These are phyloP conservation scores for Drosophila ficusphila DNA, from an alignment of 1,140 invertebrate genomes.

Conservation along the genomic window DNA sequence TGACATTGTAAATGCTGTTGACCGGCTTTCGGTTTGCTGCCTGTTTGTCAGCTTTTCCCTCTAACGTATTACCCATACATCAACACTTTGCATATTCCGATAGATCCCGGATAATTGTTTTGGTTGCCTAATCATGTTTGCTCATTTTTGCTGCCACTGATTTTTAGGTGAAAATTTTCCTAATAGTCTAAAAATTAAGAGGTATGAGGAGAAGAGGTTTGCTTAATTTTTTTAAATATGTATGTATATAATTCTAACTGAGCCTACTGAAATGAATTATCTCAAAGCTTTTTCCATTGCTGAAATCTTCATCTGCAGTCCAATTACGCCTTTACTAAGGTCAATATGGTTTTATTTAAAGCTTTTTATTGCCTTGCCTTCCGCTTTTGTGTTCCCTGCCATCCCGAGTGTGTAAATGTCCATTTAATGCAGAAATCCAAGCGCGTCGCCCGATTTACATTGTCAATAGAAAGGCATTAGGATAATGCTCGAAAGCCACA, in stretches of 20 bases:
- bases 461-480: slow-evolving; percentile 74
- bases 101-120: slow-evolving; percentile 59
- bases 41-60: slow-evolving; percentile 4
- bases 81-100: slow-evolving; percentile 31
- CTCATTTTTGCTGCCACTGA: slow-evolving; percentile 1
- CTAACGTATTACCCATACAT: background rate
- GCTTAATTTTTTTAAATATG: background rate
- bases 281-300: no score
- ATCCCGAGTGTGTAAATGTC: slow-evolving; percentile 33
- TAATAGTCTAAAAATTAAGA: background rate
- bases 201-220: no score
- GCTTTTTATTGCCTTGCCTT: background rate
- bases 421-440: slow-evolving; percentile 29
- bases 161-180: slow-evolving; percentile 1
- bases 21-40: slow-evolving; percentile 32
- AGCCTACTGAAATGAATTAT: no score
- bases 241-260: background rate
- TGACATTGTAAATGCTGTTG: slow-evolving; percentile 44
- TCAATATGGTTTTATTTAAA: background rate
- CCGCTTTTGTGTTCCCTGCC: slow-evolving; percentile 6
- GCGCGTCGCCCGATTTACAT: slow-evolving; percentile 30
- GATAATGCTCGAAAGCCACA: slow-evolving; percentile 59
- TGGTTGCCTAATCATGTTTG: slow-evolving; percentile 69
- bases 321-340: no score
- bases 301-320: no score